Percentiles rank a stretch among this genome's conserved stretches.
phyloP scores from a whole-genome alignment of 2,113 vertebrate species.

The Cnemophilus loriae region DNA sequence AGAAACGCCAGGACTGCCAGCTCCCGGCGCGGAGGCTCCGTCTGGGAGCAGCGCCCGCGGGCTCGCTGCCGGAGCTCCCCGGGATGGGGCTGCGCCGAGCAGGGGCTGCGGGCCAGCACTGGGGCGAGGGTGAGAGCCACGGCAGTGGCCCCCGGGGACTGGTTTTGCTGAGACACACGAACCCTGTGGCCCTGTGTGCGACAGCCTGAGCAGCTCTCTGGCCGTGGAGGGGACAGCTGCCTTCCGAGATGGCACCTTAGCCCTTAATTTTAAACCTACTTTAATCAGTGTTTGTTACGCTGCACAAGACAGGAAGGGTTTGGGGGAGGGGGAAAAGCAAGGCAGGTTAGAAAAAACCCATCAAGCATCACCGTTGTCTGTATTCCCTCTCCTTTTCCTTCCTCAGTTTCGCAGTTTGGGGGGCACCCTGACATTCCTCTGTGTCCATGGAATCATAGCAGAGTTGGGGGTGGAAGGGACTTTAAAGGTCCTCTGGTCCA shows the following conservation, averaged over 20 bases:
- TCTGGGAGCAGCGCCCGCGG: not conserved
- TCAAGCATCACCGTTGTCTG: not conserved
- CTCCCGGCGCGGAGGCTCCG: not conserved
- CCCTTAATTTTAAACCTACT: slow-evolving; percentile 3
- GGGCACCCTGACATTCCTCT: not conserved
- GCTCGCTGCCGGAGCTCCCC: not conserved
- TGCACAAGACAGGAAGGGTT: not conserved
- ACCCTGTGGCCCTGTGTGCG: not conserved
- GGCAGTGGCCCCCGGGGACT: not conserved
- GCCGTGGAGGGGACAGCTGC: not conserved
- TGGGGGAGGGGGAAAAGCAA: not conserved
- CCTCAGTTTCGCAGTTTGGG: not conserved
- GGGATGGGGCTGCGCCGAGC: not conserved
- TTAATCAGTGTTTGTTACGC: not conserved
- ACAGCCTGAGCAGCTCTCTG: slow-evolving; percentile 25
- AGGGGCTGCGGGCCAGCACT: not conserved
- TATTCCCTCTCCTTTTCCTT: not conserved
- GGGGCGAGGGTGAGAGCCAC: not conserved
- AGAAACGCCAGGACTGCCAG: slow-evolving; percentile 33
- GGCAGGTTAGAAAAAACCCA: not conserved
- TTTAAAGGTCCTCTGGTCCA: not conserved
- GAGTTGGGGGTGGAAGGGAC: not conserved
- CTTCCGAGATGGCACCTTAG: slow-evolving; percentile 31
- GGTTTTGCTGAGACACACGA: not conserved
- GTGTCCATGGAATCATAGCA: not conserved